These are phyloP conservation scores for Pimpla rufipes DNA, from an alignment of 2,888 invertebrate species.

Conservation along the genomic window DNA sequence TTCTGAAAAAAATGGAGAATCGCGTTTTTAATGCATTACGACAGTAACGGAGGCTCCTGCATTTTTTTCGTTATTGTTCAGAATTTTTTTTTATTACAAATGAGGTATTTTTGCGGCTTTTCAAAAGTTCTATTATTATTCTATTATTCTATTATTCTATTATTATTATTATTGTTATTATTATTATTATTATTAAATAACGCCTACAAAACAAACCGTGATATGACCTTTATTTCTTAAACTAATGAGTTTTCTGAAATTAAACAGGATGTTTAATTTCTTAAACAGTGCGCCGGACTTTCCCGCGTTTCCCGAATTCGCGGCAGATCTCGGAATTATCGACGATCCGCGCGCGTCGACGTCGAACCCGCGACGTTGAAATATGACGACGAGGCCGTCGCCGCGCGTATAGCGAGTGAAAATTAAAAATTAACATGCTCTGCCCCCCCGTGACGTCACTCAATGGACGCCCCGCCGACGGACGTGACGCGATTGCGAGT, in stretches of 20 bases:
- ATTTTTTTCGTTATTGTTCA: no score
- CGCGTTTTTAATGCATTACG: no score
- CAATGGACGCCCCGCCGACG: slow-evolving; percentile 41
- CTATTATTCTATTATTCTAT: no score
- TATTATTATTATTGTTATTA: slow-evolving; percentile 1
- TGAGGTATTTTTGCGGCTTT: no score
- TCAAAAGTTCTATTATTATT: background rate
- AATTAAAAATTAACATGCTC: slow-evolving; percentile 54
- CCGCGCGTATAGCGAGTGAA: slow-evolving; percentile 7
- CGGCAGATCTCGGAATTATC: background rate
- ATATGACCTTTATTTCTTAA: no score
- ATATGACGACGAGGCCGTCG: background rate
- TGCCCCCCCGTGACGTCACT: slow-evolving; percentile 31
- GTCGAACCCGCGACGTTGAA: background rate
- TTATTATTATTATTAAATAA: no score
- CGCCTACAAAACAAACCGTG: no score
- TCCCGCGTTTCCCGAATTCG: background rate
- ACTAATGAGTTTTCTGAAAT: no score
- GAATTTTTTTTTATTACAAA: no score
- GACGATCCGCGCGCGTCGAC: background rate
- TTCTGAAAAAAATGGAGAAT: no score
- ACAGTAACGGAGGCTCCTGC: no score
- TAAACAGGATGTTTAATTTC: no score
- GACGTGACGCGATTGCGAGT: slow-evolving; percentile 51
- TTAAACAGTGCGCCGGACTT: background rate